These are phyloP conservation scores for Tichodroma muraria DNA, from an alignment of 2,113 vertebrate species.

Conservation along the genomic window DNA sequence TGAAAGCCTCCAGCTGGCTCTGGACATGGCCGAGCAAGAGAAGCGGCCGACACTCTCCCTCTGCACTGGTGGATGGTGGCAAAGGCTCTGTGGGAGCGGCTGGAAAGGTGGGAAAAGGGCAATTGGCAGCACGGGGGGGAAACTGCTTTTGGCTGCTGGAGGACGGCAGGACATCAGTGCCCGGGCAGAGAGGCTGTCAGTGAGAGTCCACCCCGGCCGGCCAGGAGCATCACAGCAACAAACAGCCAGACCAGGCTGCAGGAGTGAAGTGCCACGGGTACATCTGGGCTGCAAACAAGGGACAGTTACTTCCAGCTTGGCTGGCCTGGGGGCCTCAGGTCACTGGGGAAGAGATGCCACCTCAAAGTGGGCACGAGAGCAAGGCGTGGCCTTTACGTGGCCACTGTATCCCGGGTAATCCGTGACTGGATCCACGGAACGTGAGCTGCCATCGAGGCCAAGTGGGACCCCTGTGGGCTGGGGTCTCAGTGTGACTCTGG, in stretches of 20 bases:
- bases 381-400: neutral
- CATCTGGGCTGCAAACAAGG: neutral
- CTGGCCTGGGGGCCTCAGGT: no score
- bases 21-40: neutral
- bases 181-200: neutral
- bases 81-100: neutral
- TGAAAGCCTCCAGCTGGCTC: neutral
- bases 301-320: no score
- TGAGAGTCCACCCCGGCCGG: no score
- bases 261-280: accelerated
- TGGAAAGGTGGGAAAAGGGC: neutral
- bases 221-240: neutral
- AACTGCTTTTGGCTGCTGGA: neutral
- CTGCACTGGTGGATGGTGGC: neutral
- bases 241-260: neutral
- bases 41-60: neutral
- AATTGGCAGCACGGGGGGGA: neutral
- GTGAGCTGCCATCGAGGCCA: neutral
- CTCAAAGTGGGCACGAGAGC: neutral
- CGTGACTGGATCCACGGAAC: neutral
- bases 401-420: no score
- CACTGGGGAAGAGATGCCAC: neutral
- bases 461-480: neutral
- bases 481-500: neutral
- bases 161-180: neutral